These are phyloP conservation scores for Bucco capensis DNA, from an alignment of 2,113 vertebrate genomes.

Conservation along the genomic window DNA sequence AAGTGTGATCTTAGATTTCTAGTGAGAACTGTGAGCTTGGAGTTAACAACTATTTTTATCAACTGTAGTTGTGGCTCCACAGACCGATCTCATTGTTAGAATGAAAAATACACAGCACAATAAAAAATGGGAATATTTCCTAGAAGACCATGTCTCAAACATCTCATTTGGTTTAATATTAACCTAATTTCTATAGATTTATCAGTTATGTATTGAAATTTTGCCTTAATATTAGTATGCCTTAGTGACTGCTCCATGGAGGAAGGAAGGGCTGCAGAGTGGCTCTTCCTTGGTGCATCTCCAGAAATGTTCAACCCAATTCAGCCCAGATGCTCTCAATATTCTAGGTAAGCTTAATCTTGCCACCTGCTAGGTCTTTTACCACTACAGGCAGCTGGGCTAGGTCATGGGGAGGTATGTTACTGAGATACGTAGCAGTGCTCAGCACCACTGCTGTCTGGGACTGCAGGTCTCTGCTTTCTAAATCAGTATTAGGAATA, in stretches of 20 bases:
- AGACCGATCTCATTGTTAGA: not conserved
- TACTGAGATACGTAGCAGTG: not conserved
- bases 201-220: not conserved
- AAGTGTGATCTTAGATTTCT: not conserved
- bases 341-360: not conserved
- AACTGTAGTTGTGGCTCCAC: not conserved
- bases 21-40: not conserved
- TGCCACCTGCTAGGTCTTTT: not conserved
- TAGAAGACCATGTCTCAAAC: not conserved
- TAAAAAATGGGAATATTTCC: not conserved
- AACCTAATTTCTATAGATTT: not conserved
- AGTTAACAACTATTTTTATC: conserved; percentile 8
- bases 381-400: not conserved
- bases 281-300: not conserved
- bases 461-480: not conserved
- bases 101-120: not conserved
- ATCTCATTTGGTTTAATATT: not conserved
- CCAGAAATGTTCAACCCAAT: not conserved
- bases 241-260: not conserved
- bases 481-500: not conserved
- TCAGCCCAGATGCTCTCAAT: not conserved
- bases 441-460: not conserved
- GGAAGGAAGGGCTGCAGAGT: not conserved
- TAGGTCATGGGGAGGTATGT: not conserved
- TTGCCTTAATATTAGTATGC: not conserved